Evolutionary conservation across 2,113 vertebrate genomes (phyloP).

Genomic region (Oncorhynchus keta): DNA sequence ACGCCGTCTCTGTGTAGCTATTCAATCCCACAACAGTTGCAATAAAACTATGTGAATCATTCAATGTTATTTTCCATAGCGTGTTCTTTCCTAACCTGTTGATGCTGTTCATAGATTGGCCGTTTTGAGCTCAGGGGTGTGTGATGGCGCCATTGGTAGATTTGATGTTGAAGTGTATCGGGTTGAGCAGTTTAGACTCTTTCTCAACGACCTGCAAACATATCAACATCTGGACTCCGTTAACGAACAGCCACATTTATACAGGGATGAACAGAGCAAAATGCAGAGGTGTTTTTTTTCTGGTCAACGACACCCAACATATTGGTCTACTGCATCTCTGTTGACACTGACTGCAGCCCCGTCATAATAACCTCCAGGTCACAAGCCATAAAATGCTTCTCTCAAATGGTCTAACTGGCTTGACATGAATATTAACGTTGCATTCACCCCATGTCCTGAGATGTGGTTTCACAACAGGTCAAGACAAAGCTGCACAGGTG

Average conservation of each 20-base stretch:
- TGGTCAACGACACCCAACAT: too few relatives aligned
- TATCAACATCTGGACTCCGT: too few relatives aligned
- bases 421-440: constrained; percentile 19
- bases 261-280: too few relatives aligned
- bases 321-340: too few relatives aligned
- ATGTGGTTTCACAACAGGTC: constrained; percentile 24
- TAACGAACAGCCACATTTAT: too few relatives aligned
- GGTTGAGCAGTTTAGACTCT: too few relatives aligned
- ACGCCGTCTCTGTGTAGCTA: background rate
- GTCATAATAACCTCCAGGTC: background rate
- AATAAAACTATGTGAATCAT: constrained; percentile 20
- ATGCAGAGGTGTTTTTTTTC: too few relatives aligned
- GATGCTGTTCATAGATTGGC: background rate
- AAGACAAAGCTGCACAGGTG: constrained; percentile 46
- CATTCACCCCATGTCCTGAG: background rate
- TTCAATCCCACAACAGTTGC: background rate
- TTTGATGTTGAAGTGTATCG: background rate
- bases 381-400: background rate
- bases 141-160: background rate
- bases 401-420: constrained; percentile 36
- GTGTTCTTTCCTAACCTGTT: constrained; percentile 38
- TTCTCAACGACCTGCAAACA: too few relatives aligned
- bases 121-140: background rate
- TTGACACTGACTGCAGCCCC: too few relatives aligned
- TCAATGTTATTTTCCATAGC: background rate